Evolutionary conservation across 2,113 vertebrate species (phyloP).

Genomic region (Morone chrysops): DNA sequence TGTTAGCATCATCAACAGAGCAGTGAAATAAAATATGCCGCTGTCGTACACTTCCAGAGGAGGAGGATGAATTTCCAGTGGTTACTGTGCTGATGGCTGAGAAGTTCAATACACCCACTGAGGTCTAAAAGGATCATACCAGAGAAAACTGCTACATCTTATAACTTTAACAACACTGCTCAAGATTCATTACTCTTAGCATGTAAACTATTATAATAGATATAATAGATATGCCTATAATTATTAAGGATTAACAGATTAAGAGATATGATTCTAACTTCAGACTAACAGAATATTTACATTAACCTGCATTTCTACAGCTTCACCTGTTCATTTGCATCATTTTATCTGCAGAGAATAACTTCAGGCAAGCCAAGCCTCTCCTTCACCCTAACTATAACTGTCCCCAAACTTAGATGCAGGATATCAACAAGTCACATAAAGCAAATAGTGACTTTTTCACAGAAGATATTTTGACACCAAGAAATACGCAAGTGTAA

Average conservation of each 20-base stretch:
- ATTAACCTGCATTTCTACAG: background rate
- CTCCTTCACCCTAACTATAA: background rate
- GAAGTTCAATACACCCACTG: background rate
- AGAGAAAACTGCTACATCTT: background rate
- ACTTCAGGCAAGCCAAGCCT: too few relatives aligned
- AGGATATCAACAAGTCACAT: background rate
- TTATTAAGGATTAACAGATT: background rate
- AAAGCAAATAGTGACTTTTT: background rate
- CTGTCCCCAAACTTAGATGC: background rate
- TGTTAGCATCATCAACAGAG: constrained; percentile 10
- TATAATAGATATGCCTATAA: too few relatives aligned
- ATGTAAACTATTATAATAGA: too few relatives aligned
- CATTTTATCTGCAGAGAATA: background rate
- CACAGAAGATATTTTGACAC: background rate
- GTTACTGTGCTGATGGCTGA: background rate
- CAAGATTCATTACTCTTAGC: background rate
- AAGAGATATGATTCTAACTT: background rate
- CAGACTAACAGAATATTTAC: background rate
- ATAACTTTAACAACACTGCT: background rate
- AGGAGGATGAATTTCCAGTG: background rate
- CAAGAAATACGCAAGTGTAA: background rate
- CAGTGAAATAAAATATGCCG: constrained; percentile 19
- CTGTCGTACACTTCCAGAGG: constrained; percentile 3
- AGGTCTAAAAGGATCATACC: background rate
- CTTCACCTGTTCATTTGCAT: background rate